phyloP scores from a whole-genome alignment of 1,140 invertebrate species.

The Riptortus pedestris region DNA sequence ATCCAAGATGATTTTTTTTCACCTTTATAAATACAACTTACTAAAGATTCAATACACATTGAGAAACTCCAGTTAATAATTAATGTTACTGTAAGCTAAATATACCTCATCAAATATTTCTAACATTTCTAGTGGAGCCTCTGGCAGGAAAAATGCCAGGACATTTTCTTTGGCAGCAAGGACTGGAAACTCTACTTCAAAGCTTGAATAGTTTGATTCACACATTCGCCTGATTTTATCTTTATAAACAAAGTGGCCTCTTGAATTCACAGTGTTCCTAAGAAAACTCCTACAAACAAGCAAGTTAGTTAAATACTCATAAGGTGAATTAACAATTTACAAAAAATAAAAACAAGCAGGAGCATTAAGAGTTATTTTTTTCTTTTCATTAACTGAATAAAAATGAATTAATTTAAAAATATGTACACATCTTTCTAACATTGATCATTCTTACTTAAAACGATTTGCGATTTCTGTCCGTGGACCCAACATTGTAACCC shows the following conservation, averaged over 20 bases:
- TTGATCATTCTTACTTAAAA: conserved; percentile 14
- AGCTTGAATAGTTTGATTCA: conserved; percentile 79
- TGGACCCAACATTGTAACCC: conserved; percentile 93
- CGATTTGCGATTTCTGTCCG: conserved; percentile 91
- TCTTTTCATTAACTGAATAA: neutral
- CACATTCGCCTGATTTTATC: conserved; percentile 92
- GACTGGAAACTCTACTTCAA: conserved; percentile 87
- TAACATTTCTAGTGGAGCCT: conserved; percentile 92
- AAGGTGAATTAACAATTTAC: too few species aligned
- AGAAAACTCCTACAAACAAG: conserved; percentile 58
- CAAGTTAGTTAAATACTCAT: neutral
- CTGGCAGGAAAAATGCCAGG: conserved; percentile 91
- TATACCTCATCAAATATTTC: conserved; percentile 77
- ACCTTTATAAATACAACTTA: too few species aligned
- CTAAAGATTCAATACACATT: too few species aligned
- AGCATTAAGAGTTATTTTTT: neutral
- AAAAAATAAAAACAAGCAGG: neutral
- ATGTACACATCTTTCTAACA: neutral
- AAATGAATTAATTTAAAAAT: neutral
- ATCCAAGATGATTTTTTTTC: too few species aligned
- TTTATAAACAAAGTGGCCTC: conserved; percentile 70
- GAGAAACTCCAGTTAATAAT: too few species aligned
- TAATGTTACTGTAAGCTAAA: too few species aligned
- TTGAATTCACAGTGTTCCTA: conserved; percentile 72
- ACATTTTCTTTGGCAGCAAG: conserved; percentile 84